Base-by-base conservation (phyloP, 2,888 invertebrate species). In the Eurytoma californica region DNA sequence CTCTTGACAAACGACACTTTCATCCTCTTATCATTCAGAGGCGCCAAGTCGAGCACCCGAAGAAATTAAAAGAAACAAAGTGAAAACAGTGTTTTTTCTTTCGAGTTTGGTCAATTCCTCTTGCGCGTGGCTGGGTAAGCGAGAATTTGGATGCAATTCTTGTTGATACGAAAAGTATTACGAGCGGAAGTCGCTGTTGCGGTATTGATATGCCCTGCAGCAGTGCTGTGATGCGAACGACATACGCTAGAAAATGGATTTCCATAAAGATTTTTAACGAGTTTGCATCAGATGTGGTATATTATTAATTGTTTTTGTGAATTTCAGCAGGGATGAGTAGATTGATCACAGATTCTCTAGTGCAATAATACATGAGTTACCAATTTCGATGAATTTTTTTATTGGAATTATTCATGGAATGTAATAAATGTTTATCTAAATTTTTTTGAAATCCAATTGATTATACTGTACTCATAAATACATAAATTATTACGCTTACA, bases 11-110 rank as follows among this genome's bases (percentile, higher is more conserved):
- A 63, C 47, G 61, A 47, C n/a, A 69, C 75, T 76, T 76, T 76
- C 75, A 55, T 76, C 69, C 74, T 63, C 63, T 76, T 63, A 47
- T 47, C 69, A 76, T 76, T 69, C 69, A n/a, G 28, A 24, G 75
- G 49, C 28, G 66, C 47, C 53, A n/a, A 9, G 20, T 16, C 39
- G 47, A 47, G 47, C 28, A 12, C 9, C 28, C 39, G 30, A 20
- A 58, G 69, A 69, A 70, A 70, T n/a, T 16, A 24, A 28, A 28
- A 24, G 24, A 18, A 2, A 53, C n/a, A 49, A 69, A 13, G 18
- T n/a, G 28, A 18, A 14, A 57, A 5, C 18, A 9, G 49, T 14
- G n/a, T 14, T 2, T 2, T 5, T 12, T 16, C n/a, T 51, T 13
- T 7, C 13, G 58, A 30, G n/a, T 61, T 30, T 24, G 28, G 16